Evolutionary conservation across 2,888 invertebrate genomes (phyloP).

Genomic region (Pharmacophagus antenor): DNA sequence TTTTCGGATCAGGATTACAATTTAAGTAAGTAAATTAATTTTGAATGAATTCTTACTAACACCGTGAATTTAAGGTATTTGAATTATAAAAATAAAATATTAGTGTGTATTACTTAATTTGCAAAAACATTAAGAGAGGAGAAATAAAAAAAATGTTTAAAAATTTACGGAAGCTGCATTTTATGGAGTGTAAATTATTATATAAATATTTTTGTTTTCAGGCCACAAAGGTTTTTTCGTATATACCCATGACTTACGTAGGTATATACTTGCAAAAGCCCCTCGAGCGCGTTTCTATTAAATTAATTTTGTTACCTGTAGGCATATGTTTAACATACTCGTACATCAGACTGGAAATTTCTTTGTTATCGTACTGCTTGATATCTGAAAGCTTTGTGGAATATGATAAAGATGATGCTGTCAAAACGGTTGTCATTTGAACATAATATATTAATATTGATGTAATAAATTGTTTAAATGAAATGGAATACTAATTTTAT

Average conservation of each 20-base stretch:
- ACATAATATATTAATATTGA: not conserved
- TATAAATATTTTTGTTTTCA: too few species aligned
- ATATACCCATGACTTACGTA: not conserved
- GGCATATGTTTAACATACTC: not conserved
- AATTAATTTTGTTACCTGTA: conserved; percentile 2
- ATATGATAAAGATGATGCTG: not conserved
- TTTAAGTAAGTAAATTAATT: not conserved
- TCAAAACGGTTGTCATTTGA: not conserved
- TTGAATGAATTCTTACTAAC: not conserved
- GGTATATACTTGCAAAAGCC: conserved; percentile 3
- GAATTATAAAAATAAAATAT: not conserved
- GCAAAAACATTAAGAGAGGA: too few species aligned
- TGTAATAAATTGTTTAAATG: not conserved
- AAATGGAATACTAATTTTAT: not conserved
- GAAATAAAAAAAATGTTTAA: too few species aligned
- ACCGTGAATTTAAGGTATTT: not conserved
- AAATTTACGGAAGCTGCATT: too few species aligned
- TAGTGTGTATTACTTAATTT: too few species aligned
- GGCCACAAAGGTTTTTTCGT: too few species aligned
- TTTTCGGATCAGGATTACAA: not conserved
- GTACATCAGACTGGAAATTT: not conserved
- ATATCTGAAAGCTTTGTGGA: not conserved
- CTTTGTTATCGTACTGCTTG: not conserved
- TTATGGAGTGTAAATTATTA: too few species aligned
- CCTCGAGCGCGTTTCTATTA: not conserved